Evolutionary conservation across 2,888 invertebrate species (phyloP), one percentile per base, ranked within the genome.

Genomic region (Napeogenes sylphis): DNA sequence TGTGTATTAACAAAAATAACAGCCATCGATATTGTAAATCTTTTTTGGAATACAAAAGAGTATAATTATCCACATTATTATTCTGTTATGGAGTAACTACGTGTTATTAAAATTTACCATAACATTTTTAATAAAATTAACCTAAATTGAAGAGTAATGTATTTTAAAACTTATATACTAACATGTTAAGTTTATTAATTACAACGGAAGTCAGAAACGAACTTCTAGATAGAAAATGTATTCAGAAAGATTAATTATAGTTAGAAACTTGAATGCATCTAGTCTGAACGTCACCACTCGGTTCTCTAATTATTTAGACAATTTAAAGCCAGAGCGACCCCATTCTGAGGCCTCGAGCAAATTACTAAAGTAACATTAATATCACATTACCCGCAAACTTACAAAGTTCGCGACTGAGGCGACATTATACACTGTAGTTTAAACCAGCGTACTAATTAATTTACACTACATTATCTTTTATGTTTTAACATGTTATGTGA

Each of bases 351-450:
- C 78, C 75, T 72, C 72, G 70, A 72, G 79, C 75, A 78, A 84
- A 84, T 85, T 85, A 83, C 79, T 79, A 77, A 81, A 81, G 70
- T 81, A 78, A 77, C 82, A 81, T 84, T 87, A 85, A 84, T 85
- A 85, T 78, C 78, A 73, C 82, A 85, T 83, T 82, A 84, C 76
- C 76, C 72, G 68, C 75, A 72, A 77, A 75, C 74, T 75, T 70
- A 68, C 67, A 58, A 61, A 63, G 65, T 68, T 65, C 56, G 63
- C 64, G 64, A 63, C 64, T 63, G 66, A 68, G 72, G 70, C 71
- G 68, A 72, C 76, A 79, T 76, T 77, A 71, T 71, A 72, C 72
- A 73, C 68, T 12, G 60, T 4, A 30, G 45, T 57, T 47, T 60
- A 57, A 58, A 57, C 47, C 56, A 57, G 62, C 57, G 55, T 62